phyloP scores from a whole-genome alignment of 2,113 vertebrate genomes.

The Phodopus roborovskii region DNA sequence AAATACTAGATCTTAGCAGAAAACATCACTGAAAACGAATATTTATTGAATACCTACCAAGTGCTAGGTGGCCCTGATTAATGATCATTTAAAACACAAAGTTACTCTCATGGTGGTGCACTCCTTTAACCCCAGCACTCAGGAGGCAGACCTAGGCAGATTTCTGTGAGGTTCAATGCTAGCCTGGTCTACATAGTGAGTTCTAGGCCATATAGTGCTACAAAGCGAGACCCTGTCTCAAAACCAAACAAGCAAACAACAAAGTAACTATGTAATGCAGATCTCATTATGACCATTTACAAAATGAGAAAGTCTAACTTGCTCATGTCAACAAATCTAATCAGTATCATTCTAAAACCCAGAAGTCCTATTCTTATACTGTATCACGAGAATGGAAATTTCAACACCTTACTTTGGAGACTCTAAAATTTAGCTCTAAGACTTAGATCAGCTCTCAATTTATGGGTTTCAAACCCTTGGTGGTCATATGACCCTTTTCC shows the following conservation, averaged over 20 bases:
- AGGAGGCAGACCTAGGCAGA: background rate
- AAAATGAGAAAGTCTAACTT: conserved; percentile 13
- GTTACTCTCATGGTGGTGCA: background rate
- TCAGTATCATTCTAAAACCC: conserved; percentile 14
- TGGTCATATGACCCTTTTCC: background rate
- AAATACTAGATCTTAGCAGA: background rate
- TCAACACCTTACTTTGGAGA: conserved; percentile 21
- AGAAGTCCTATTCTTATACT: conserved; percentile 31
- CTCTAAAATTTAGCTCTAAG: conserved; percentile 33
- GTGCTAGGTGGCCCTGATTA: background rate
- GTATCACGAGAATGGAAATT: conserved; percentile 43
- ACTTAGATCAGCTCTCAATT: background rate
- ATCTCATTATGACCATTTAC: background rate
- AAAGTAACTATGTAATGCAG: background rate
- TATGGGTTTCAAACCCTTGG: background rate
- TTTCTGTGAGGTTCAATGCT: background rate
- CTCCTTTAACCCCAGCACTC: background rate
- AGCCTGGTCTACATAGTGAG: background rate
- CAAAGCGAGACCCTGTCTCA: too few relatives aligned
- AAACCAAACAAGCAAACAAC: background rate
- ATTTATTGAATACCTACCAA: background rate
- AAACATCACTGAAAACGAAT: background rate
- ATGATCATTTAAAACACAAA: conserved; percentile 9
- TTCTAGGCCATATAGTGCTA: background rate
- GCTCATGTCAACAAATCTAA: background rate